Base-by-base conservation (phyloP, 1,140 invertebrate species). In the Hypsibius dujardini region DNA sequence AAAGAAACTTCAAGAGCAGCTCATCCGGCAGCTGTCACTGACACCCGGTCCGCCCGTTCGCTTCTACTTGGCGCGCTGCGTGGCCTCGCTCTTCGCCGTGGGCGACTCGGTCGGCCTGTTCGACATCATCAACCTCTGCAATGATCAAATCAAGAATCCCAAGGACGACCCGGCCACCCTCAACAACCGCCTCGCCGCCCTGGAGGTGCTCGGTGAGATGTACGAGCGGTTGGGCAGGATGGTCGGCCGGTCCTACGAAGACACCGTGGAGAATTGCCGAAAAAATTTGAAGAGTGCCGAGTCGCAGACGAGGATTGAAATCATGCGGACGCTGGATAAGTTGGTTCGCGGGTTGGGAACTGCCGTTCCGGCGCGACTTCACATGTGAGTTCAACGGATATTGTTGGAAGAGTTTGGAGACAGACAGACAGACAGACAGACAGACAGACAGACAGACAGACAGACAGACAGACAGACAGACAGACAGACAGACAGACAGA, bases 211-310 rank as follows among this genome's bases (percentile, higher is more conserved):
- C 62, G 95, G 93, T 42, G 88, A 87, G 71, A 95, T 99, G 90
- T 98, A 98, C 80, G 91, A 97, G 79, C 94, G 91, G 79, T 82
- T 98, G 7, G 95, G 95, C 1, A 81, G 95, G 74, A 96, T 98
- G 92, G 97, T 96, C 87, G 95, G 95, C 0, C 83, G 94, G 73
- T 95, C 92, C 0, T 98, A 96, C 78, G 95, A 98, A 78, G 95
- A 98, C 78, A 97, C 95, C 1, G 90, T 97, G 12, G 86, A 90
- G 74, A 88, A 94, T 71, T 82, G 98, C 2, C 86, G 95, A 67
- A 90, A 92, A 74, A 91, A 90, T 2, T 81, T 97, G 67, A 87
- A 90, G 76, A 95, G 88, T 81, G 90, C 92, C 1, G 95, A 98
- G 82, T 97, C 94, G 0, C 92, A 95, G 79, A 90, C 88, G 1